A percentile compares a stretch with the other conserved stretches of the same genome.
Evolutionary conservation across 2,797 vertebrate genomes (phyloP).

Genomic region (Linurgus olivaceus): DNA sequence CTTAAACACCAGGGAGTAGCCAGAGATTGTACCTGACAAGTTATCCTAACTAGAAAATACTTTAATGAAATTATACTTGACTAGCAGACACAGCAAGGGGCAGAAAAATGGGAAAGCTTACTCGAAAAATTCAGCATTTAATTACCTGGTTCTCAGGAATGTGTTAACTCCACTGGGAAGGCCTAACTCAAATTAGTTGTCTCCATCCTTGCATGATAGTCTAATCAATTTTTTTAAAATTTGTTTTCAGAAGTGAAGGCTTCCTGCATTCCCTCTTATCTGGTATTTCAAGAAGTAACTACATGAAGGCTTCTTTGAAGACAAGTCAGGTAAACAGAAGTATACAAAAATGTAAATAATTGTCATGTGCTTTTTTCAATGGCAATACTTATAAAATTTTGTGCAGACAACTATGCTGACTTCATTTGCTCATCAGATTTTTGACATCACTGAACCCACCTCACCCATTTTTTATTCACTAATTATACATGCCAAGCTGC

Average conservation of each 20-base stretch:
- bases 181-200: background rate
- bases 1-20: background rate
- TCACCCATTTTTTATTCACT: background rate
- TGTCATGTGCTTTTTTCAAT: background rate
- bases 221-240: background rate
- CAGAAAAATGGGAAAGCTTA: background rate
- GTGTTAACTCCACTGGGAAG: background rate
- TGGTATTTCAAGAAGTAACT: background rate
- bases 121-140: background rate
- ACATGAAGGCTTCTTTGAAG: background rate
- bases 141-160: background rate
- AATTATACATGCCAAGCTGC: background rate
- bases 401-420: background rate
- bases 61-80: background rate
- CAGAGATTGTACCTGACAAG: background rate
- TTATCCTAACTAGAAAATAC: background rate
- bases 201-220: background rate
- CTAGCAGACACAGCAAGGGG: background rate
- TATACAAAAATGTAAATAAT: background rate
- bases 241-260: background rate
- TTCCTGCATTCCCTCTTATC: background rate
- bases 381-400: background rate
- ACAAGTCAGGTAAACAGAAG: background rate
- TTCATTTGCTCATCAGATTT: background rate
- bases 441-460: background rate